These are phyloP conservation scores for Cherax quadricarinatus DNA, from an alignment of 1,140 invertebrate species.

Conservation along the genomic window DNA sequence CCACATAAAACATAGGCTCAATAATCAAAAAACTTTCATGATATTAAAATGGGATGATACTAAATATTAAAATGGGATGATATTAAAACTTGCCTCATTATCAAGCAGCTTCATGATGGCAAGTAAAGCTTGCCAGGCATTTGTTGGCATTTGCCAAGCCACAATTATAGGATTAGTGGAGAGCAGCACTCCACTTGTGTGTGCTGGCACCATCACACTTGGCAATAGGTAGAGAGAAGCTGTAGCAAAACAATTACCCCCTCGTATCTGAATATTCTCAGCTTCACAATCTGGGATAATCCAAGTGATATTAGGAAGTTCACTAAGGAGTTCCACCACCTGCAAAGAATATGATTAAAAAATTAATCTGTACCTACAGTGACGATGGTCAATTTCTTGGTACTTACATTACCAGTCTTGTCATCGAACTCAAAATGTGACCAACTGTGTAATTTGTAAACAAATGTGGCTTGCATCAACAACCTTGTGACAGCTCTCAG, in stretches of 20 bases:
- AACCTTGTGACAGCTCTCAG: constrained; percentile 68
- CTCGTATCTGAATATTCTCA: constrained; percentile 38
- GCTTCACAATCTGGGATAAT: constrained; percentile 14
- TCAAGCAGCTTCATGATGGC: constrained; percentile 50
- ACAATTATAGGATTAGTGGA: constrained; percentile 22
- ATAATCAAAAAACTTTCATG: no score
- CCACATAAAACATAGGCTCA: no score
- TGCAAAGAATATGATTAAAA: constrained; percentile 1
- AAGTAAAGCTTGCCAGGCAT: constrained; percentile 64
- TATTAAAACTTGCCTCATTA: constrained; percentile 34
- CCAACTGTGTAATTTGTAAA: background rate
- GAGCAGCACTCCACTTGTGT: constrained; percentile 48
- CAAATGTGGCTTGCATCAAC: background rate
- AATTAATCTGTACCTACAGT: no score
- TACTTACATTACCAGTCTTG: no score
- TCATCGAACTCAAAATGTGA: no score
- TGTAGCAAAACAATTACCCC: constrained; percentile 45
- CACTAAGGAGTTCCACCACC: constrained; percentile 68
- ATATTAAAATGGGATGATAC: no score
- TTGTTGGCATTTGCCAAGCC: constrained; percentile 54
- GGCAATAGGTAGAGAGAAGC: constrained; percentile 52
- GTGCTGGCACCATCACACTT: constrained; percentile 27
- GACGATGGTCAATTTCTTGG: no score
- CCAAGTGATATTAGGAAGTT: constrained; percentile 67
- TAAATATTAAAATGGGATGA: no score